Conservation (phyloP, 2,888 invertebrate species). For the Andrena bicolor region DNA sequence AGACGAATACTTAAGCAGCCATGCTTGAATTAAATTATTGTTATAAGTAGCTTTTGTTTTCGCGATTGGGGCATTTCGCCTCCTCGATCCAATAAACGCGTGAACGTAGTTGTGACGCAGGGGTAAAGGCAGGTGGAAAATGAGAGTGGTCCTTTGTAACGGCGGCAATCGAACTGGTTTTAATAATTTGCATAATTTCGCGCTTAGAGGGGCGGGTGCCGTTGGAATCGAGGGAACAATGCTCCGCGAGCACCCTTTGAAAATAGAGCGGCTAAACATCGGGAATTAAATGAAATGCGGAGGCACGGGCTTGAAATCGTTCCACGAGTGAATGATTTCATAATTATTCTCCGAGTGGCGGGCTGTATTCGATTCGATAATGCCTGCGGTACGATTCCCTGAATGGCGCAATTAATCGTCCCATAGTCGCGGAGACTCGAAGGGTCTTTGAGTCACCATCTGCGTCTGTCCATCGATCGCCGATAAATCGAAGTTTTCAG, state of each 20-base stretch:
- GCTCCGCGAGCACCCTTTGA: constrained; percentile 52
- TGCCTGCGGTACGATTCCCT: constrained; percentile 54
- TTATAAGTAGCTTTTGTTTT: too few species aligned
- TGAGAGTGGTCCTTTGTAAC: neutral
- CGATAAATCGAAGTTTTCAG: neutral
- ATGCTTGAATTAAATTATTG: too few species aligned
- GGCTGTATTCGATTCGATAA: constrained; percentile 55
- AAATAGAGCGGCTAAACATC: constrained; percentile 62
- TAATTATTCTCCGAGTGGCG: constrained; percentile 66
- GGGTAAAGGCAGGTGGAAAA: neutral
- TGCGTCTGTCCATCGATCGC: neutral
- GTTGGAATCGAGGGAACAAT: constrained; percentile 50
- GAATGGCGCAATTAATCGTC: constrained; percentile 62
- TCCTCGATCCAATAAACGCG: too few species aligned
- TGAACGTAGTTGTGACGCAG: neutral
- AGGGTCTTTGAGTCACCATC: constrained; percentile 23
- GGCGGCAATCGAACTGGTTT: constrained; percentile 2
- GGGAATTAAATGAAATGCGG: constrained; percentile 61
- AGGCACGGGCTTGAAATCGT: constrained; percentile 57
- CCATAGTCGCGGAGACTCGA: constrained; percentile 10
- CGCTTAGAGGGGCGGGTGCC: constrained; percentile 15
- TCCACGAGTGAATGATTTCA: constrained; percentile 64
- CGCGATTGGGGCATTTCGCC: too few species aligned
- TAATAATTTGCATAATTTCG: constrained; percentile 47
- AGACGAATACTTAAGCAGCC: too few species aligned